Evolutionary conservation across 2,113 vertebrate genomes (phyloP).

Genomic region (Procavia capensis): DNA sequence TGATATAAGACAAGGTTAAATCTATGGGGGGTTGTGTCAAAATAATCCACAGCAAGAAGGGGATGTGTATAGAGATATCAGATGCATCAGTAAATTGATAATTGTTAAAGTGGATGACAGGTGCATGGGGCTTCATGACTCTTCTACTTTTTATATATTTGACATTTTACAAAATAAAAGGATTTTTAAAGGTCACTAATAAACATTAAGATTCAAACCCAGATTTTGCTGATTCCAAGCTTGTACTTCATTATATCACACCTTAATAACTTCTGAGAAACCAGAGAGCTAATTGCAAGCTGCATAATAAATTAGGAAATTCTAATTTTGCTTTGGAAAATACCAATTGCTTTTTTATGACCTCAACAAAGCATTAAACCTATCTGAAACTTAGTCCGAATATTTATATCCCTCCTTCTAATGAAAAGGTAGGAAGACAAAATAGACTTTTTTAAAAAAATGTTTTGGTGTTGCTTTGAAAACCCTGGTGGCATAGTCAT

Average conservation of each 20-base stretch:
- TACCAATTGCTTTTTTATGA: neutral
- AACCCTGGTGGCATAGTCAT: too few relatives aligned
- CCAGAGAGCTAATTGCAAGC: neutral
- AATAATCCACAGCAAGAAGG: neutral
- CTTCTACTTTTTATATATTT: neutral
- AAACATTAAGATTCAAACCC: neutral
- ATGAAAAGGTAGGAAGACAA: neutral
- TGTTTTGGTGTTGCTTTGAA: too few relatives aligned
- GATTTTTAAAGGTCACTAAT: neutral
- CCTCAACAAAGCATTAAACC: neutral
- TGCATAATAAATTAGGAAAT: neutral
- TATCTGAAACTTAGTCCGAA: constrained; percentile 12
- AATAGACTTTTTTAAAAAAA: constrained; percentile 4
- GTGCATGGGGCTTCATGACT: neutral
- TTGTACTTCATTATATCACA: neutral
- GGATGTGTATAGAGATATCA: neutral
- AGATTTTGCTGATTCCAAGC: neutral
- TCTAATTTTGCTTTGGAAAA: constrained; percentile 43
- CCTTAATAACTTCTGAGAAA: constrained; percentile 20
- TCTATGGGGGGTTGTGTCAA: neutral
- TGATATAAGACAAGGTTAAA: neutral
- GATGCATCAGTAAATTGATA: neutral
- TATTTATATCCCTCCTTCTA: neutral
- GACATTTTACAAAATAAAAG: constrained; percentile 20
- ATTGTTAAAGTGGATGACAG: neutral